Base-by-base conservation (phyloP, 2,797 vertebrate species). In the Valencia hispanica region DNA sequence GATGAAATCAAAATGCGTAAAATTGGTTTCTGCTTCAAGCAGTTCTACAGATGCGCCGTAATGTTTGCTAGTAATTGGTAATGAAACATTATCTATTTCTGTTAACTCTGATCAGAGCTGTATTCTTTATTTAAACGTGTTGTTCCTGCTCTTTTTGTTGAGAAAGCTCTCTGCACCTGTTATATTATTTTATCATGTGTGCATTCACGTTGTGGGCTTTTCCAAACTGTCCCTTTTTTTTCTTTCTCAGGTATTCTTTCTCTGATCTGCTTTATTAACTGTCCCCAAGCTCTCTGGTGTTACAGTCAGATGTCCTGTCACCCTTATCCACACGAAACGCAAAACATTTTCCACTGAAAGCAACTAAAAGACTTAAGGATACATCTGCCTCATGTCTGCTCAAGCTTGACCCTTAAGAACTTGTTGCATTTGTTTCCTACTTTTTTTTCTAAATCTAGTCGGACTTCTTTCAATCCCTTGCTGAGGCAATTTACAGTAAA, bases 241-340 rank as follows among this genome's bases (percentile, higher is more conserved):
- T 95, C 96, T 92, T 97, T 96, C 97, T 96, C 95, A 99, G 97
- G 98, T 97, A 94, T 97, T 97, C 97, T 97, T 95, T 98, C 94
- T 97, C 97, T 97, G 96, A 97, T 96, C 97, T 94, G 95, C 96
- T 97, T 97, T 97, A 97, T 96, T 99, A 98, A 97, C 94, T 94
- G 94, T 93, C 96, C 95, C 92, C 95, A 91, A 96, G 93, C 95
- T 95, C 95, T 95, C 95, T 94, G 95, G 94, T 96, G 85, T 93
- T 91, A 95, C 95, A 95, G 94, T 96, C 95, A 92, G 90, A 95
- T 10, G 86, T 95, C 92, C 93, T 94, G 90, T 95, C 91, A 91
- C 92, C 94, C 91, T 91, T 92, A 92, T 96, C 87, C 94, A 94
- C 93, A 94, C 91, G 90, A 87, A 94, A 65, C 34, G 61, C 61